phyloP scores from a whole-genome alignment of 2,797 vertebrate genomes.

The Eupleurogrammus muticus region DNA sequence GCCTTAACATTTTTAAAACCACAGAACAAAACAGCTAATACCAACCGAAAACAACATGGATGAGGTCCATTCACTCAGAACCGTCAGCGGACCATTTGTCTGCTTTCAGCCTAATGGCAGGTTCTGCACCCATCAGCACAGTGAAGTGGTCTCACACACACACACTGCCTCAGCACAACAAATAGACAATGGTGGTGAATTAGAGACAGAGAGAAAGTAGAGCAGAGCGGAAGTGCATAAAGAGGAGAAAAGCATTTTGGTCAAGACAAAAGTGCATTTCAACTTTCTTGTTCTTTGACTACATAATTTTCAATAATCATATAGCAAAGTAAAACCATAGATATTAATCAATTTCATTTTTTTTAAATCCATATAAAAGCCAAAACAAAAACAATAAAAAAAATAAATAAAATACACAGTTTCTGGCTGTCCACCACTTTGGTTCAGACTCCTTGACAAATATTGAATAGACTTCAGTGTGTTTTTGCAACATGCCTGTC shows the following conservation, averaged over 20 bases:
- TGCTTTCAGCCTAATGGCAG: constrained; percentile 2
- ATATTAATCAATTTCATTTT: no score
- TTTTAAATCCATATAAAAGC: no score
- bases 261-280: background rate
- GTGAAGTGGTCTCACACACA: background rate
- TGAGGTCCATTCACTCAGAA: background rate
- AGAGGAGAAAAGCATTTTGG: background rate
- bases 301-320: no score
- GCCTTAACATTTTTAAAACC: background rate
- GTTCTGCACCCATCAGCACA: background rate
- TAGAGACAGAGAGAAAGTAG: background rate
- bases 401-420: background rate
- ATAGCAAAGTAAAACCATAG: no score
- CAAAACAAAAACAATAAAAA: no score
- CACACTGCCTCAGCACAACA: background rate
- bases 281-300: no score
- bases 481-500: no score
- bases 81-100: background rate
- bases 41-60: background rate
- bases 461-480: no score
- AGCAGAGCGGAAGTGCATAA: background rate
- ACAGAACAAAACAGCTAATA: background rate
- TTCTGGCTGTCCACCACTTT: no score
- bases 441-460: background rate
- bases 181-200: background rate